Evolutionary conservation across 2,888 invertebrate genomes (phyloP), one percentile per base, ranked within the genome.

Genomic region (Heteropelma amictum): DNA sequence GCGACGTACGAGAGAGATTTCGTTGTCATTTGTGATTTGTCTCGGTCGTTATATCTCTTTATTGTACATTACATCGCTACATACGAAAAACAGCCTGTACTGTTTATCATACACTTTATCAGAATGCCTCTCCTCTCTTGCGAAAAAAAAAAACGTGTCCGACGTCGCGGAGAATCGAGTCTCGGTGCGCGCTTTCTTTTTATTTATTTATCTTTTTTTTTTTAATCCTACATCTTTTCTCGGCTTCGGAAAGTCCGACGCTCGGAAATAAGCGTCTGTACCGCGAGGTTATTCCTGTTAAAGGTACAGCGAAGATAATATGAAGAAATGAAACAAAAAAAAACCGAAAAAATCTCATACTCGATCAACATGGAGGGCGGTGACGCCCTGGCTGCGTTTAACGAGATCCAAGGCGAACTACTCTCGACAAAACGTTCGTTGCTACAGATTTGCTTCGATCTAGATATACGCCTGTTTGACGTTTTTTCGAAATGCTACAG

Each of bases 341-440:
- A 53, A 42, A 30, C 28, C 45, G n/a, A n/a, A 63, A 26, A 64
- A 21, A 26, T 7, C 45, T 60, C n/a, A 60, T 72, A 63, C 71
- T 68, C 67, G 76, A 72, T 71, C 26, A 67, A 56, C 49, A 58
- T 45, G 68, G 58, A 63, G 58, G 64, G 60, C 53, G 72, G 30
- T 30, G 35, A 14, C 65, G 33, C 61, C 56, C 61, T 58, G 33
- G 47, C 33, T 33, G n/a, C n/a, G 35, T 40, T 68, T 51, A 58
- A 58, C 58, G 56, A 68, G 30, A 72, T 68, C 38, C 76, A 72
- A 76, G 76, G 71, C 47, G 23, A 68, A 47, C 71, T 56, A 72
- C 68, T 72, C 17, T 21, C 28, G 12, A 51, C 23, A 35, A 51
- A 53, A 58, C 30, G 38, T 28, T 51, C 68, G 40, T 47, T 38